Evolutionary conservation across 2,113 vertebrate species (phyloP), one percentile per base, ranked within the genome.

Genomic region (Alethe castanea): DNA sequence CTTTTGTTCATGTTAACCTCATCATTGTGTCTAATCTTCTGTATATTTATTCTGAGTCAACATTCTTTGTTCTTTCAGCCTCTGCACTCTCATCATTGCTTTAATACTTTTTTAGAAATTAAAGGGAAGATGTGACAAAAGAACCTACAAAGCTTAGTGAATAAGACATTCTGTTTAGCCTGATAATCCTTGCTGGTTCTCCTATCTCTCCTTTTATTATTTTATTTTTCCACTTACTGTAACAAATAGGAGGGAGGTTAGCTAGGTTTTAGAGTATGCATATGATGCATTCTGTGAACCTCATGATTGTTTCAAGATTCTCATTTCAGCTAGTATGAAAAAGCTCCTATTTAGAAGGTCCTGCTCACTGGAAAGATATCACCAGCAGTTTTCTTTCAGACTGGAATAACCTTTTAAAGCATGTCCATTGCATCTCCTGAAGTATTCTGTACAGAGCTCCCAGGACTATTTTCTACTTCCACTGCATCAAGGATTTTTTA

Each of bases 401-500:
- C 5, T 11, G n/a, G 25, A 61, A 94, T 36, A 80, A 86, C 78
- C 15, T 61, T 93, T 74, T 52, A 3, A 62, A 66, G 5, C 47
- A 29, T 42, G 6, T 54, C 12, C 14, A 23, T 59, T 5, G 1
- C 26, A 76, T 33, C 44, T 71, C 19, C 47, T 92, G 35, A 85
- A 88, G 8, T 45, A 38, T 53, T 79, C 64, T 76, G 19, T 22
- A 36, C 44, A 92, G 57, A 74, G 2, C 31, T 93, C 83, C 29
- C 56, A 89, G 73, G 25, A 48, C 25, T 65, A 14, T 57, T 93
- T 89, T 92, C 33, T 88, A 6, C 25, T 81, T 95, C 50, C 38
- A 52, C 57, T 93, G 64, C 73, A 94, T 88, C 50, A 81, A 64
- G 92, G 31, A 73, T 35, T 91, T 86, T 95, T 87, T 92, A 47